Evolutionary conservation across 2,797 vertebrate genomes (phyloP).

Genomic region (Nyctalus aviator): DNA sequence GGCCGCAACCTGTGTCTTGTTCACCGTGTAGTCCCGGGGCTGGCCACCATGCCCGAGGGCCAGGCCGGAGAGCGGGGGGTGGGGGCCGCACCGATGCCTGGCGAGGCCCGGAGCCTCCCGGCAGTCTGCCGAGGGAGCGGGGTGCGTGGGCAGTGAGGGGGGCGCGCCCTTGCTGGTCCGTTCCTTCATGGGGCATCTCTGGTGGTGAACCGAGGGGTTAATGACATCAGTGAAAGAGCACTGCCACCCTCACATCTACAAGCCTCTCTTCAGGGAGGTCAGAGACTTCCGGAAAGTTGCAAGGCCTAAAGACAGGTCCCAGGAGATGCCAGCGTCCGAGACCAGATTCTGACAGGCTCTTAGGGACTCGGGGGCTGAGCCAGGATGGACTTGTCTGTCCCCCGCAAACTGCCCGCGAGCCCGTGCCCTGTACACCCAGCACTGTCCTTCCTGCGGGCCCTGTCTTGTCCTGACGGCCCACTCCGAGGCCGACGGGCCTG

Average conservation of each 20-base stretch:
- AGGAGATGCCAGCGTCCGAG: not conserved
- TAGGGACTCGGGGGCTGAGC: not conserved
- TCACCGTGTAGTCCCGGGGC: not conserved
- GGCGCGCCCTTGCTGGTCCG: not conserved
- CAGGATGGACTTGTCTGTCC: not conserved
- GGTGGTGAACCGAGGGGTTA: not conserved
- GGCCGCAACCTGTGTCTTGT: not conserved
- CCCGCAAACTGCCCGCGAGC: not conserved
- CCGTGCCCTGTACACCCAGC: not conserved
- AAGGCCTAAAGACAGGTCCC: not conserved
- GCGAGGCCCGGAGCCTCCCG: too few relatives aligned
- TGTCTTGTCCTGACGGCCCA: not conserved
- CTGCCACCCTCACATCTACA: not conserved
- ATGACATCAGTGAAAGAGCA: not conserved
- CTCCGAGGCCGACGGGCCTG: not conserved
- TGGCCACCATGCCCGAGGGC: not conserved
- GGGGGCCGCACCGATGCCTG: accelerated
- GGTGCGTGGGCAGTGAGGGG: not conserved
- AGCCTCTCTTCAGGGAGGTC: not conserved
- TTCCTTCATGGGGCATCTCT: not conserved
- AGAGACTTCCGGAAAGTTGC: not conserved
- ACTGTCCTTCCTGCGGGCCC: not conserved
- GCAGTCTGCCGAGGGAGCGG: not conserved
- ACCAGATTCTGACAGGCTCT: not conserved
- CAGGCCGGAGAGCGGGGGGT: accelerated